phyloP scores from a whole-genome alignment of 2,797 vertebrate species.

The Cuniculus paca region DNA sequence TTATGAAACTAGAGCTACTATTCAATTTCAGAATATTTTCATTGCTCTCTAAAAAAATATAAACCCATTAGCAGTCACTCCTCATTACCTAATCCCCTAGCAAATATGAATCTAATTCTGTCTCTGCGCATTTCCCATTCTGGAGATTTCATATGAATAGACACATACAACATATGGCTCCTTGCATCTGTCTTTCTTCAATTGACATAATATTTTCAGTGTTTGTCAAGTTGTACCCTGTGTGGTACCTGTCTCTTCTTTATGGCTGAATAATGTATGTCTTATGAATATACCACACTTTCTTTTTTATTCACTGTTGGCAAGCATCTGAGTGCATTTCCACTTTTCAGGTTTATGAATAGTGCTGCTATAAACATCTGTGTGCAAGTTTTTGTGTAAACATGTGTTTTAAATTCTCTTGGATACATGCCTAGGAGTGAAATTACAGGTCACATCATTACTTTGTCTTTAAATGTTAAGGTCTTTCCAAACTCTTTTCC shows the following conservation, averaged over 20 bases:
- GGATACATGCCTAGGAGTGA: background rate
- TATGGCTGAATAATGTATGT: background rate
- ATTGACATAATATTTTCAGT: background rate
- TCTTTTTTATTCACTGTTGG: background rate
- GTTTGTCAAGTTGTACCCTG: background rate
- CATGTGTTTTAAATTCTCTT: background rate
- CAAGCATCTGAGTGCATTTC: background rate
- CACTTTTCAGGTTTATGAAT: background rate
- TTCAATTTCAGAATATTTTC: slow-evolving; percentile 40
- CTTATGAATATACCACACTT: background rate
- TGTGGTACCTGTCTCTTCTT: background rate
- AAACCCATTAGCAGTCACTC: background rate
- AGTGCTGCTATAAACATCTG: background rate
- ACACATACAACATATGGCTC: background rate
- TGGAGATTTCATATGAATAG: background rate
- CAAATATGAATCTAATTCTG: background rate
- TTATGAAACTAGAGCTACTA: background rate
- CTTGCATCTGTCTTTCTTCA: background rate
- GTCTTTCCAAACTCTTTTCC: background rate
- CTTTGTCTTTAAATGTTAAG: background rate
- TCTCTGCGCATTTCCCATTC: background rate
- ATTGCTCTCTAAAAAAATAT: background rate
- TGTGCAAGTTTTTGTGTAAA: background rate
- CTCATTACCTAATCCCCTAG: background rate
- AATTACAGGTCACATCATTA: background rate